Base-by-base conservation (phyloP, 2,888 invertebrate species). In the Magallana nippona region DNA sequence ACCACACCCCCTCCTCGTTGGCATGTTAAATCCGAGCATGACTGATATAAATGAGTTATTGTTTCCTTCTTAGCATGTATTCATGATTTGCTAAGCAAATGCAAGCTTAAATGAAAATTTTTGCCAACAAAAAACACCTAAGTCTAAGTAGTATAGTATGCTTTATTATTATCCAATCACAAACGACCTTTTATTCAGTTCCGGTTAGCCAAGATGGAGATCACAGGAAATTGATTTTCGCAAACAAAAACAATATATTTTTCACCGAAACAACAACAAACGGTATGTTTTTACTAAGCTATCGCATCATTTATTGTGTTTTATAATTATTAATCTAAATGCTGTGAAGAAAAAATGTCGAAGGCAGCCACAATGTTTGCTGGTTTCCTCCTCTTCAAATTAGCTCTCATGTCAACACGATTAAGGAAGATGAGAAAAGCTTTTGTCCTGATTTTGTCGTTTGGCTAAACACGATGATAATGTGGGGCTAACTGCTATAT, bases 181-280 rank as follows among this genome's bases (percentile, higher is more conserved):
- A 71, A 22, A 8, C 27, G 15, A 15, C 13, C 15, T 11, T 63
- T 63, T 71, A 22, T 71, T 71, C 27, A 71, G 32, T 71, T 71
- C 71, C 27, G 71, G 71, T 71, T 32, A 71, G 71, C 32, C 71
- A 71, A 71, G 32, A 71, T 71, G 71, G 71, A 71, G 71, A 71
- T 10, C 71, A 71, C 71, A 71, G 71, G 71, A 71, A 71, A 71
- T 71, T 71, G 71, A 71, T 71, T 71, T 71, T 71, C 71, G 71
- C 71, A 71, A 71, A 71, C 71, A 71, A 71, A 71, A 71, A 71
- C 71, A 71, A 71, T 27, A 71, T 71, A 71, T 71, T 22, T 71
- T 15, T 32, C 32, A 71, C 71, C 71, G 13, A 32, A 71, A 71
- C 32, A 27, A 71, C 71, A 71, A 32, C 71, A 27, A 27, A 71